Evolutionary conservation across 2,797 vertebrate species (phyloP).

Genomic region (Pseudomugil tenellus): DNA sequence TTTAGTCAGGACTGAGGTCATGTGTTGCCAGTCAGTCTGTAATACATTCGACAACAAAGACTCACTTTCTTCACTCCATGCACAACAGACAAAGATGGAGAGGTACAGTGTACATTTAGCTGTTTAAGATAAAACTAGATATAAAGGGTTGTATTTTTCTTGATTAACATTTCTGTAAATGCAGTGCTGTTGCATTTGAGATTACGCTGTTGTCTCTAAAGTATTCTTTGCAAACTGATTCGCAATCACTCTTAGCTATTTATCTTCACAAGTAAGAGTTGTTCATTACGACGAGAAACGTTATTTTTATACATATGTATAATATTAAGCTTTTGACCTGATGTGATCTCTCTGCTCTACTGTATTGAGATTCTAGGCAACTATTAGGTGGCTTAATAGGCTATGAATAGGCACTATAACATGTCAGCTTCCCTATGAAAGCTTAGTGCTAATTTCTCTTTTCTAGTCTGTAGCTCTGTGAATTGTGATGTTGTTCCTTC

Average conservation of each 20-base stretch:
- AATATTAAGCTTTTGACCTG: background rate
- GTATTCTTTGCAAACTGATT: background rate
- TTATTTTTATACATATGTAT: background rate
- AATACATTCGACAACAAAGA: constrained; percentile 56
- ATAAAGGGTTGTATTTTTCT: background rate
- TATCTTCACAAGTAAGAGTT: background rate
- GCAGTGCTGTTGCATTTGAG: background rate
- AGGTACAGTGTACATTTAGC: constrained; percentile 7
- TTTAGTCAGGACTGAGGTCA: constrained; percentile 67
- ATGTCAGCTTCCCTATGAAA: background rate
- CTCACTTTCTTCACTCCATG: constrained; percentile 46
- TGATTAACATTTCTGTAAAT: background rate
- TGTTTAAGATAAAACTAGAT: constrained; percentile 6
- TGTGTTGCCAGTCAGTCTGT: constrained; percentile 42
- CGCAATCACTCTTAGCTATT: background rate
- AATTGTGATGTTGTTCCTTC: constrained; percentile 40
- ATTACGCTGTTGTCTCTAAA: background rate
- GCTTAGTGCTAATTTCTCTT: background rate
- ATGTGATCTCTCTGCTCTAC: background rate
- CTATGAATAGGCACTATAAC: background rate
- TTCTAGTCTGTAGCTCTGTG: constrained; percentile 2
- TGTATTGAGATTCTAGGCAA: constrained; percentile 13
- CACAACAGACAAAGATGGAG: constrained; percentile 48
- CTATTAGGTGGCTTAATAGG: background rate
- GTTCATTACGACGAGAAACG: background rate